A percentile compares a stretch with the other conserved stretches of the same genome.
Conservation (phyloP, 2,113 vertebrate species). For the Probosciger aterrimus region DNA sequence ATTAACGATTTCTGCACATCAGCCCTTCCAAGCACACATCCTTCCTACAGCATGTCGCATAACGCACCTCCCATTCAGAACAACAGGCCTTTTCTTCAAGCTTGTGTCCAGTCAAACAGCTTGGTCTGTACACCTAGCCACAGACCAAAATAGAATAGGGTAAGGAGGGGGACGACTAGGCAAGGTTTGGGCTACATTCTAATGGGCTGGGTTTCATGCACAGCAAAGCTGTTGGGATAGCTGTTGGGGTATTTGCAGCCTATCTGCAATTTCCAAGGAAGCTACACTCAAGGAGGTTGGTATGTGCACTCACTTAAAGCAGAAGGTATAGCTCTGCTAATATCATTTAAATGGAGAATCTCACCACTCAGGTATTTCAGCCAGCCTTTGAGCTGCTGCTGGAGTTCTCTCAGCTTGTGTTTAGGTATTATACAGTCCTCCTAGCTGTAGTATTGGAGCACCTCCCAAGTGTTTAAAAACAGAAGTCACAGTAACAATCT, state of each 20-base stretch:
- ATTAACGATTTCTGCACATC: constrained; percentile 3
- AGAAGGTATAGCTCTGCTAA: background rate
- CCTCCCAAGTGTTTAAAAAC: constrained; percentile 52
- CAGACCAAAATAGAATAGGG: background rate
- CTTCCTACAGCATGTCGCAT: background rate
- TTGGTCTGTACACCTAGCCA: background rate
- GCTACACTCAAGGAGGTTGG: background rate
- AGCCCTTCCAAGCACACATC: constrained; percentile 10
- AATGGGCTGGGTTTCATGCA: background rate
- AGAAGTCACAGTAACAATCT: constrained; percentile 49
- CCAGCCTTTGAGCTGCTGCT: background rate
- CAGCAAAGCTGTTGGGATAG: background rate
- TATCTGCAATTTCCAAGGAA: background rate
- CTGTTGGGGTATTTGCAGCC: background rate
- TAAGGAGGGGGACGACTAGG: background rate
- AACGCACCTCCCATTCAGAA: background rate
- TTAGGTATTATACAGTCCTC: background rate
- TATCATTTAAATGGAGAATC: background rate
- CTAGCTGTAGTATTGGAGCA: background rate
- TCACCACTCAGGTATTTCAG: background rate
- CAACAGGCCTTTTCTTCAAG: constrained; percentile 37
- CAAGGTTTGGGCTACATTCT: background rate
- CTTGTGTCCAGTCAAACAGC: background rate
- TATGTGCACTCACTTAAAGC: background rate
- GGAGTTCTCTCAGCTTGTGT: background rate